Percentiles rank a stretch among this genome's conserved stretches.
phyloP scores from a whole-genome alignment of 2,797 vertebrate species.

The Loris lydekkerianus region DNA sequence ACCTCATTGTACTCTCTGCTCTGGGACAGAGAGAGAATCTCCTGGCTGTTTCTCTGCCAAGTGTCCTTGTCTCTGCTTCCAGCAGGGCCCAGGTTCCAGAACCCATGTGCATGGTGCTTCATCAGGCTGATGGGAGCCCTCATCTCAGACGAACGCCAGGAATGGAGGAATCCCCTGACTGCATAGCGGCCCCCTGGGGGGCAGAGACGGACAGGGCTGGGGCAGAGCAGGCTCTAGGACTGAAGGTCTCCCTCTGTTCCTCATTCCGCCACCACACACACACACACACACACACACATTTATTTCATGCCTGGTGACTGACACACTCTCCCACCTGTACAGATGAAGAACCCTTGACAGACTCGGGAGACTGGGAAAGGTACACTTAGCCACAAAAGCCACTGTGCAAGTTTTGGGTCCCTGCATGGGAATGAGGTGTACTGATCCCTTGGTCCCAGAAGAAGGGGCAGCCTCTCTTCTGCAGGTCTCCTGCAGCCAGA shows the following conservation, averaged over 20 bases:
- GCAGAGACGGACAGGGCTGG: not conserved
- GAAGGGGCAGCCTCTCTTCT: not conserved
- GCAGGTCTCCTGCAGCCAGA: not conserved
- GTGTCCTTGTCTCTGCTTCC: not conserved
- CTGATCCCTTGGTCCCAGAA: not conserved
- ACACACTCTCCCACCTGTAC: not conserved
- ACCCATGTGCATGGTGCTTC: fast-evolving
- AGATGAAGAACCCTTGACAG: not conserved
- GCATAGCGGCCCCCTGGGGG: fast-evolving
- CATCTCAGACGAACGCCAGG: not conserved
- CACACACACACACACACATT: not conserved
- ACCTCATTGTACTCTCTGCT: not conserved
- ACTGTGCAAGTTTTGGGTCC: not conserved
- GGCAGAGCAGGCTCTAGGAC: not conserved
- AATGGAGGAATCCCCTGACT: not conserved
- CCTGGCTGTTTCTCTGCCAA: not conserved
- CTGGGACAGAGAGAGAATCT: not conserved
- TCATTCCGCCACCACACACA: not conserved
- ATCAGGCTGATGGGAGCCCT: not conserved
- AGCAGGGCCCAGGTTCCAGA: not conserved
- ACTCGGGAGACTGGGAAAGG: not conserved
- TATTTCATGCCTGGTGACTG: constrained; percentile 3
- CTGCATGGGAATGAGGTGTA: not conserved
- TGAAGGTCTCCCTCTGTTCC: not conserved
- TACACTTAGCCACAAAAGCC: not conserved